A percentile compares a stretch with the other conserved stretches of the same genome.
These are phyloP conservation scores for Halyomorpha halys DNA, from an alignment of 1,140 invertebrate species.

Conservation along the genomic window DNA sequence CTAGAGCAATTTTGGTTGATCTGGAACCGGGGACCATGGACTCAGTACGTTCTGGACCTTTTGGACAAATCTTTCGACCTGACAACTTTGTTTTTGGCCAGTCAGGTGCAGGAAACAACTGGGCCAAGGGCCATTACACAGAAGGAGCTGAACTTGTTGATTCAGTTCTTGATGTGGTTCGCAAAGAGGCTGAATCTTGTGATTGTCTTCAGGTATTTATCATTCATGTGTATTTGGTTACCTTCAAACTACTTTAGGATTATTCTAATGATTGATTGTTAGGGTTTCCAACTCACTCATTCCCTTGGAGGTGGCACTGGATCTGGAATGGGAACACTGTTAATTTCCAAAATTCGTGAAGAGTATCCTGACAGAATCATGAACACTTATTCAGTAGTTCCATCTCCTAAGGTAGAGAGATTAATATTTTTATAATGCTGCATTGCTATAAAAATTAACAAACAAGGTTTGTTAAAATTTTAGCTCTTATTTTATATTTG, in stretches of 20 bases:
- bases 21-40: constrained; percentile 62
- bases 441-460: too few species aligned
- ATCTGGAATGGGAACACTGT: constrained; percentile 75
- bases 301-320: constrained; percentile 79
- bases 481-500: constrained; percentile 40
- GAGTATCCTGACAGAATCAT: constrained; percentile 89
- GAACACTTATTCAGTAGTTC: constrained; percentile 83
- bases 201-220: constrained; percentile 55
- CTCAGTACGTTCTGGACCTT: constrained; percentile 54
- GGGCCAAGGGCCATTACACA: constrained; percentile 84
- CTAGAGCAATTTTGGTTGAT: constrained; percentile 56
- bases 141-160: constrained; percentile 78
- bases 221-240: constrained; percentile 61
- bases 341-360: constrained; percentile 76
- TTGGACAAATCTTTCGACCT: constrained; percentile 76
- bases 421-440: neutral
- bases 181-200: constrained; percentile 81
- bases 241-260: constrained; percentile 38
- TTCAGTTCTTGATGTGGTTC: constrained; percentile 50
- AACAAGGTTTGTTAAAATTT: too few species aligned
- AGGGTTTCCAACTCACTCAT: constrained; percentile 78
- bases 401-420: constrained; percentile 66
- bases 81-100: constrained; percentile 67
- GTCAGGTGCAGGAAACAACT: constrained; percentile 46
- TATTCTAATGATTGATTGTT: constrained; percentile 31